Evolutionary conservation across 53 echinoderm and acorn worm species (phyloP), one percentile per base, ranked within the genome.

Genomic region (Patiria pectinifera): DNA sequence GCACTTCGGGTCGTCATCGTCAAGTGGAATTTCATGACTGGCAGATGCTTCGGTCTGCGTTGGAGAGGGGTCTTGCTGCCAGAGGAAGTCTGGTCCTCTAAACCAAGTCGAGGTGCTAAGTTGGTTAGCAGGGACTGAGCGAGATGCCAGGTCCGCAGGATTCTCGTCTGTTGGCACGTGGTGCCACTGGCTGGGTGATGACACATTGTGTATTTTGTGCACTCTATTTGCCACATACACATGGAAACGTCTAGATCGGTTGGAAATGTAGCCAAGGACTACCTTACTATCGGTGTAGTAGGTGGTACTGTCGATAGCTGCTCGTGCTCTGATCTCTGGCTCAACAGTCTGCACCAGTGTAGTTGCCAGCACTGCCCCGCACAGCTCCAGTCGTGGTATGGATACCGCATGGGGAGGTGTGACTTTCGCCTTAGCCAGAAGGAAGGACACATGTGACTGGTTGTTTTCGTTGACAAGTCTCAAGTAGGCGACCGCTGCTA

Each of bases 191-290:
- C 82, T 49, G 13, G 93, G 88, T 47, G n/a, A 3, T 63, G 93
- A 94, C 26, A 44, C 23, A 0, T 43, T 74, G 84, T 93, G 94
- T 24, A 95, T 92, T 35, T 69, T 94, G 25, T 95, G 91, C 16
- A 94, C 93, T 49, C 95, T 35, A 59, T 95, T 94, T 6, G 88
- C 91, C 15, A 94, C 93, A n/a, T 88, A 94, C 0, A 88, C 89
- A 45, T 93, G 93, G 44, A 93, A 89, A 4, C 91, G 84, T 84
- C 83, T 93, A 12, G 93, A 89, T 75, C 84, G 84, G 62, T 93
- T 93, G 4, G 82, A 62, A 23, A 90, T 93, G 44, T 93, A 89
- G 46, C 93, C 88, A 47, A 93, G 58, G 9, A 89, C 89, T 2
- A 93, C 89, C 58, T 87, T 87, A 58, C 84, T 93, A 82, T 93